Conservation (phyloP, 2,888 invertebrate species). For the Meghimatium bilineatum region DNA sequence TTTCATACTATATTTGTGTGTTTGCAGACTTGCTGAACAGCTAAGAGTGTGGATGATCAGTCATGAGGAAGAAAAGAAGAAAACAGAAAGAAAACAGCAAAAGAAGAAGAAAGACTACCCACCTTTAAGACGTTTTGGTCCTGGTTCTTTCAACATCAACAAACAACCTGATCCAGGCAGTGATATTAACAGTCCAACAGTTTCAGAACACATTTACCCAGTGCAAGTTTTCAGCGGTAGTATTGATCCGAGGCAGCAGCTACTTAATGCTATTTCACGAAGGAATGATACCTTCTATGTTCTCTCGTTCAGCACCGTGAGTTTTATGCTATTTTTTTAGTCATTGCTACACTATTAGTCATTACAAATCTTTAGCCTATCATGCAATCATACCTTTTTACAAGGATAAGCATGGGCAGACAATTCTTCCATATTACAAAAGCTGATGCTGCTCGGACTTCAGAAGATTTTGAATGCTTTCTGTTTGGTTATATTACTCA, state of each 20-base stretch:
- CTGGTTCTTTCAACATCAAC: not conserved
- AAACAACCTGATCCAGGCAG: not conserved
- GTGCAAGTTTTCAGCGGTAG: constrained; percentile 72
- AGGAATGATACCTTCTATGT: constrained; percentile 96
- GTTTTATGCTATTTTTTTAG: constrained; percentile 25
- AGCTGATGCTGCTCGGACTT: no score
- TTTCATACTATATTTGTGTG: not conserved
- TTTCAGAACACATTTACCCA: constrained; percentile 58
- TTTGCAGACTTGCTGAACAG: constrained; percentile 85
- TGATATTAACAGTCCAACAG: constrained; percentile 19
- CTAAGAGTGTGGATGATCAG: constrained; percentile 86
- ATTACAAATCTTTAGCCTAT: no score
- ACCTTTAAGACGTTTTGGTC: constrained; percentile 28
- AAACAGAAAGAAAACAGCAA: constrained; percentile 52
- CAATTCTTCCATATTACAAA: no score
- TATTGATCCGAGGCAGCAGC: constrained; percentile 70
- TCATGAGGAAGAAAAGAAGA: constrained; percentile 72
- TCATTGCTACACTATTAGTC: not conserved
- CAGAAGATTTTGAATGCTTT: no score
- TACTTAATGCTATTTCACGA: constrained; percentile 81
- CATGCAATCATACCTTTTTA: no score
- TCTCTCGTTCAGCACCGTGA: constrained; percentile 85
- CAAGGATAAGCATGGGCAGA: no score
- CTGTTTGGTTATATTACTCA: no score
- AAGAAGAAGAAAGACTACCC: constrained; percentile 43